Conservation (phyloP, 1,140 invertebrate species). For the Microplitis mediator region DNA sequence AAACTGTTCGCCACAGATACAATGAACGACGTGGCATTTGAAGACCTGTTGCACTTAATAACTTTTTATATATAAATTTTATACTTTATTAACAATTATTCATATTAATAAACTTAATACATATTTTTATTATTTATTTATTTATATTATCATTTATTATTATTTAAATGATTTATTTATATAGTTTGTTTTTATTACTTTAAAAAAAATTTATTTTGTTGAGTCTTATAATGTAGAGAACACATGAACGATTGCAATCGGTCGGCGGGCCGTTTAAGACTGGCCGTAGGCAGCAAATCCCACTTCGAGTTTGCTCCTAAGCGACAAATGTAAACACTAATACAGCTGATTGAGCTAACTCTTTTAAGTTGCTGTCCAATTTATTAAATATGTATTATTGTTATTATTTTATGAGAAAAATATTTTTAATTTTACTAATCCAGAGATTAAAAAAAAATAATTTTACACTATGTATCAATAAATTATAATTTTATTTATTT, state of each 20-base stretch:
- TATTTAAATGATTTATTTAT: too few relatives aligned
- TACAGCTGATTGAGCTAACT: conserved; percentile 25
- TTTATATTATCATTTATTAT: background rate
- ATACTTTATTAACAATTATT: too few relatives aligned
- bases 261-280: conserved; percentile 40
- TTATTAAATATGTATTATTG: background rate
- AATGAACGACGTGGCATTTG: conserved; percentile 10
- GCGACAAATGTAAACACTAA: conserved; percentile 32
- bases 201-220: too few relatives aligned
- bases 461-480: too few relatives aligned
- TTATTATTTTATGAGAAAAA: background rate
- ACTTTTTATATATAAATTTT: background rate
- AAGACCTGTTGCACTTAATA: conserved; percentile 12
- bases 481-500: too few relatives aligned
- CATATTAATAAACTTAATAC: background rate
- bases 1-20: background rate
- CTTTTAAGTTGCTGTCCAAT: background rate
- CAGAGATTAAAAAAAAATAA: too few relatives aligned
- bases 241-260: conserved; percentile 23
- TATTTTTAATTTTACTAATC: too few relatives aligned
- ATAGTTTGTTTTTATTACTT: too few relatives aligned
- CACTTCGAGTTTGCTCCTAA: conserved; percentile 38
- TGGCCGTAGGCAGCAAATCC: conserved; percentile 39
- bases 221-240: too few relatives aligned
- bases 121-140: background rate